Evolutionary conservation across 2,888 invertebrate genomes (phyloP), one percentile per base, ranked within the genome.

Genomic region (Neria commutata): DNA sequence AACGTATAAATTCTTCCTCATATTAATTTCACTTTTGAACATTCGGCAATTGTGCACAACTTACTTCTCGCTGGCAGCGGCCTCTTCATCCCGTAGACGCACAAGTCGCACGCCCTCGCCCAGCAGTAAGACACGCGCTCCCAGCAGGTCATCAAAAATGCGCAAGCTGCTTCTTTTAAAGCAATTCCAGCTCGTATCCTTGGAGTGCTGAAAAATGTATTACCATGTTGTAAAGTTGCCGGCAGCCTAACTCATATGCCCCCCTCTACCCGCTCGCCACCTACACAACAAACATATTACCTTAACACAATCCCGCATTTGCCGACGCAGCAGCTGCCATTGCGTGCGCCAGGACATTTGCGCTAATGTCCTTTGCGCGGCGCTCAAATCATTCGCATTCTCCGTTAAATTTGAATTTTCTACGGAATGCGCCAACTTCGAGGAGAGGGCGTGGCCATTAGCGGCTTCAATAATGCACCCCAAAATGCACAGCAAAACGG

Each of bases 51-150:
- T 37, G 6, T 8, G 10, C 37, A 14, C n/a, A 6, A 37, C n/a
- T 37, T 37, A 37, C 37, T n/a, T n/a, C n/a, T n/a, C 37, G 4
- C n/a, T 37, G 11, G n/a, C n/a, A 14, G 10, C 37, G n/a, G 10
- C 4, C 4, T 37, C 16, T 37, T n/a, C 37, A 37, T 4, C 37
- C 37, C 6, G 11, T n/a, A 11, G 10, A 42, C 62, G 68, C 4
- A 74, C 67, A 33, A 91, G 79, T 65, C 87, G 86, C 46, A 91
- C 82, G 4, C 89, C 89, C 42, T 86, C 85, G 17, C 85, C 83
- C 11, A 91, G 74, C 0, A 87, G 85, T 58, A 91, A 88, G 40
- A 86, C 80, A 65, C 89, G 87, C 3, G 85, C 83, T 10, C 82
- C 82, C 56, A 89, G 80, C 1, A 87, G 81, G 17, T 85, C 82